Evolutionary conservation across 1,140 invertebrate genomes (phyloP).

Genomic region (Ctenoplectra terminalis): DNA sequence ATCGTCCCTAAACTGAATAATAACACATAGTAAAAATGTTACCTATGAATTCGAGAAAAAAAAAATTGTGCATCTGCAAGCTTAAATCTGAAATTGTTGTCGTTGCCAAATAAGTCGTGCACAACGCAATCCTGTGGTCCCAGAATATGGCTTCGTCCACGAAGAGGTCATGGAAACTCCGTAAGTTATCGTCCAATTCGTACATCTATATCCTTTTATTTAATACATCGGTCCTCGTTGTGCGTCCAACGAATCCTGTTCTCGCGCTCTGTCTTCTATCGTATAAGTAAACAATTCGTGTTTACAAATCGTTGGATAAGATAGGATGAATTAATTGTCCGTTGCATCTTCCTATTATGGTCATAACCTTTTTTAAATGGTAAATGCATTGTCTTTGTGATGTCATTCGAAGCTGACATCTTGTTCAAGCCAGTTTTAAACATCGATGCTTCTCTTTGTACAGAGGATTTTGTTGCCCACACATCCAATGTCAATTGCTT

Average conservation of each 20-base stretch:
- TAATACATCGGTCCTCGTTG: neutral
- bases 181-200: conserved; percentile 78
- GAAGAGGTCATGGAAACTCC: conserved; percentile 85
- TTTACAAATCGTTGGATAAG: conserved; percentile 38
- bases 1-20: conserved; percentile 4
- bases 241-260: neutral
- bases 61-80: conserved; percentile 71
- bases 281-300: conserved; percentile 39
- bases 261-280: conserved; percentile 3
- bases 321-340: neutral
- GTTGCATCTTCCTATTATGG: conserved; percentile 42
- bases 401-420: conserved; percentile 18
- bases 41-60: conserved; percentile 64
- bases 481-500: conserved; percentile 94
- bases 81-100: conserved; percentile 75
- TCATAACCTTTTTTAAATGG: conserved; percentile 42
- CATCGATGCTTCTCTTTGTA: conserved; percentile 73
- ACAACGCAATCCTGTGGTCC: conserved; percentile 70
- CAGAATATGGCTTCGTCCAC: conserved; percentile 84
- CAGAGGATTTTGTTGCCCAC: conserved; percentile 96
- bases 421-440: neutral
- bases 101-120: conserved; percentile 81
- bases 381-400: conserved; percentile 4
- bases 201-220: conserved; percentile 15
- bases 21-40: conserved; percentile 63